phyloP scores from a whole-genome alignment of 2,113 vertebrate species.

The Elaphurus davidianus region DNA sequence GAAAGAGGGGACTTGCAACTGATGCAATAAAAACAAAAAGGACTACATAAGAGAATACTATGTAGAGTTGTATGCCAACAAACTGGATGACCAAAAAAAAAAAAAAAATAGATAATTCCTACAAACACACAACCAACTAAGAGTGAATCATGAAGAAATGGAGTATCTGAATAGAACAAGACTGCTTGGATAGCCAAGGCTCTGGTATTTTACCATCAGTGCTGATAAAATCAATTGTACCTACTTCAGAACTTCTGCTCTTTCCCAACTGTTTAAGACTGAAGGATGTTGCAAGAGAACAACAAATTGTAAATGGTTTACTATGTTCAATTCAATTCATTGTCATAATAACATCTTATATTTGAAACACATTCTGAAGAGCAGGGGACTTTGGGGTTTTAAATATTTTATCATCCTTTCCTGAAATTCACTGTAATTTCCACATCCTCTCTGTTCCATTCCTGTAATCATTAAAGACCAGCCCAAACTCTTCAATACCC shows the following conservation, averaged over 20 bases:
- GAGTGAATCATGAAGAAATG: neutral
- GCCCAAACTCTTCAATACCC: neutral
- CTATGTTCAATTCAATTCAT: neutral
- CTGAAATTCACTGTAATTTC: neutral
- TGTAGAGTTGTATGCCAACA: neutral
- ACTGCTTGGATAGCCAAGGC: neutral
- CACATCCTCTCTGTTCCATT: neutral
- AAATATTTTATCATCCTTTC: neutral
- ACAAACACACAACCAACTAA: neutral
- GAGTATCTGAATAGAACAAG: neutral
- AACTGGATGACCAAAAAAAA: neutral
- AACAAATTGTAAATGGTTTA: neutral
- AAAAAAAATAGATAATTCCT: neutral
- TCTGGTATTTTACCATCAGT: neutral
- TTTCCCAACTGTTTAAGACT: neutral
- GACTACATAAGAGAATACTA: neutral
- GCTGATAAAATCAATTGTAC: neutral
- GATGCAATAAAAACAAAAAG: neutral
- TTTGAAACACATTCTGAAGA: neutral
- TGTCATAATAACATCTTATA: neutral
- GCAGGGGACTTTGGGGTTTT: neutral
- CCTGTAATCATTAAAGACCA: neutral
- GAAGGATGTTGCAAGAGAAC: neutral
- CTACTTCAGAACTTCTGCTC: neutral
- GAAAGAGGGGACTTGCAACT: neutral